A percentile compares a stretch with the other conserved stretches of the same genome.
phyloP scores from a whole-genome alignment of 2,888 invertebrate species.

The Parasteatoda lunata region DNA sequence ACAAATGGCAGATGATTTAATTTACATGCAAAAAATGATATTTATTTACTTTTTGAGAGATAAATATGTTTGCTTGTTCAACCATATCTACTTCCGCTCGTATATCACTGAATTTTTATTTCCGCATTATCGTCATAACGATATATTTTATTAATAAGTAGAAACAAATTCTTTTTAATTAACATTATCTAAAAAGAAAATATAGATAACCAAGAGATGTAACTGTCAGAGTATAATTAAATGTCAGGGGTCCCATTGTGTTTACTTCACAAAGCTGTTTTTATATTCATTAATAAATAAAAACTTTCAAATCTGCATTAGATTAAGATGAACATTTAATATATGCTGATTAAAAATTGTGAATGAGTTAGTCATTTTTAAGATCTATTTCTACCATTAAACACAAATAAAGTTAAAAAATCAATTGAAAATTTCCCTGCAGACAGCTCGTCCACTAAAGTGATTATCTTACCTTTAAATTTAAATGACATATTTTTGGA shows the following conservation, averaged over 20 bases:
- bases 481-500: conserved; percentile 58
- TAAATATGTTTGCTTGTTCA: no score
- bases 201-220: background rate
- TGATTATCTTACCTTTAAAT: conserved; percentile 58
- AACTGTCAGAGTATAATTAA: background rate
- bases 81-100: background rate
- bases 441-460: conserved; percentile 37
- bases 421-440: conserved; percentile 41
- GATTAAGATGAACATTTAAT: no score
- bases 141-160: background rate
- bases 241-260: background rate
- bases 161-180: background rate
- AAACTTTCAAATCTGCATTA: no score
- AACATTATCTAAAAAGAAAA: background rate
- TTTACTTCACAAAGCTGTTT: background rate
- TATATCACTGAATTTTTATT: background rate
- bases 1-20: no score
- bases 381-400: no score
- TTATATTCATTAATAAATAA: no score
- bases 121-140: no score
- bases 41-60: no score
- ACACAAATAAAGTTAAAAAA: background rate
- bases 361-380: no score
- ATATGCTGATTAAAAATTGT: no score
- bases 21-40: no score